These are phyloP conservation scores for Tenthredo amoena DNA, from an alignment of 2,888 invertebrate genomes.

Conservation along the genomic window DNA sequence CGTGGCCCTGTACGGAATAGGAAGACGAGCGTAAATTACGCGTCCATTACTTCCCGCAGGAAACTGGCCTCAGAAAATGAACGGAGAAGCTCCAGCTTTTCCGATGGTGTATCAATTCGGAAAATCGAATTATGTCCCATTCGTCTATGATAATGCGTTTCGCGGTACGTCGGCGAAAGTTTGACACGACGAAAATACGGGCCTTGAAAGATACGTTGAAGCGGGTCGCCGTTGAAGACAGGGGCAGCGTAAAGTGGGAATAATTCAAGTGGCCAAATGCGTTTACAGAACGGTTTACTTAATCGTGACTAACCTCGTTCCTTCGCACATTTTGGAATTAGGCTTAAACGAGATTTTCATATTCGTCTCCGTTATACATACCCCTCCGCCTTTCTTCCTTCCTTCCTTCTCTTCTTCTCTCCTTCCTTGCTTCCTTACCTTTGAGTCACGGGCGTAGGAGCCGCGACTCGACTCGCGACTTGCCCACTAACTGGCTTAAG, in stretches of 20 bases:
- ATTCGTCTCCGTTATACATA: conserved; percentile 63
- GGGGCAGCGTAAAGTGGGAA: background rate
- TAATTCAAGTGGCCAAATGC: conserved; percentile 56
- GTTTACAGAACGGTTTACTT: conserved; percentile 68
- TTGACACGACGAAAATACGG: background rate
- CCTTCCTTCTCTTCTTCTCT: too few relatives aligned
- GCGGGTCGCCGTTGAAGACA: background rate
- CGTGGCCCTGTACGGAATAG: conserved; percentile 45
- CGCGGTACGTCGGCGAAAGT: background rate
- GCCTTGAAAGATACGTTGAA: background rate
- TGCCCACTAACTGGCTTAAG: conserved; percentile 51
- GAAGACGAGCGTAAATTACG: conserved; percentile 28
- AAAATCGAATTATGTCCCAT: background rate
- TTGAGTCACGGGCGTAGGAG: conserved; percentile 21
- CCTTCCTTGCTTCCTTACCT: background rate
- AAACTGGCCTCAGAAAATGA: conserved; percentile 9
- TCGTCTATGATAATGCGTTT: background rate
- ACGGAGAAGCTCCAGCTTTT: conserved; percentile 2
- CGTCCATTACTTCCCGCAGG: background rate
- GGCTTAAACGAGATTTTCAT: conserved; percentile 75
- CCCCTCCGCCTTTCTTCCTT: background rate
- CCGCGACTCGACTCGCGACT: conserved; percentile 36
- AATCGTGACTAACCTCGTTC: conserved; percentile 67
- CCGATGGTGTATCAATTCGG: background rate
- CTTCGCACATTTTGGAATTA: conserved; percentile 48